phyloP scores from a whole-genome alignment of 2,113 vertebrate species.

The Antechinus flavipes region DNA sequence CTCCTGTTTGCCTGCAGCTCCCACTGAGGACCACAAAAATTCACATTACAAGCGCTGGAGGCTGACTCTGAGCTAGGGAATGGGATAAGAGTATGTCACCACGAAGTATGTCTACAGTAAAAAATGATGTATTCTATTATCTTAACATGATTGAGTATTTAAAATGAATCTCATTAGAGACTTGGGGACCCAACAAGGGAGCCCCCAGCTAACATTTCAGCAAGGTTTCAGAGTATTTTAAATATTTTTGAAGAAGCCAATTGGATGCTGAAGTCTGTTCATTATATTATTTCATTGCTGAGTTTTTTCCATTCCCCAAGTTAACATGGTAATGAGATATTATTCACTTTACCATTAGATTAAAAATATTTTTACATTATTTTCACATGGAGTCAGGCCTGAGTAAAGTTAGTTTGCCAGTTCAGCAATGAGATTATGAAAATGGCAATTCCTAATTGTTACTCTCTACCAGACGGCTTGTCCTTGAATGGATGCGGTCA shows the following conservation, averaged over 20 bases:
- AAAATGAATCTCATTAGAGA: not conserved
- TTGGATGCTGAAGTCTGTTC: not conserved
- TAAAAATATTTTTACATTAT: conserved; percentile 2
- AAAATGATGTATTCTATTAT: conserved; percentile 8
- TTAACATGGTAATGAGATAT: not conserved
- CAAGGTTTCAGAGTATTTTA: not conserved
- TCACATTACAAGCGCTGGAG: not conserved
- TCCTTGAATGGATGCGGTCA: not conserved
- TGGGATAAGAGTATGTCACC: not conserved
- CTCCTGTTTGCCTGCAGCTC: not conserved
- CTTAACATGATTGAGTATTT: not conserved
- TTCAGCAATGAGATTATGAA: not conserved
- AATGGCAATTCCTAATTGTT: not conserved
- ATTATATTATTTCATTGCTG: not conserved
- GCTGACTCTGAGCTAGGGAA: not conserved
- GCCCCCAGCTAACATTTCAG: not conserved
- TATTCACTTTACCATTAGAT: not conserved
- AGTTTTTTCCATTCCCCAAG: not conserved
- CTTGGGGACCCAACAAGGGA: not conserved
- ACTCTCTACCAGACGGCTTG: not conserved
- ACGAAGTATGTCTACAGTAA: not conserved
- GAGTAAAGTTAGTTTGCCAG: not conserved
- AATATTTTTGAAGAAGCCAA: conserved; percentile 4
- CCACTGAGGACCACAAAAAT: not conserved
- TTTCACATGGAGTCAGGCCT: not conserved